These are phyloP conservation scores for Epinephelus malabaricus DNA, from an alignment of 2,797 vertebrate genomes.

Conservation along the genomic window DNA sequence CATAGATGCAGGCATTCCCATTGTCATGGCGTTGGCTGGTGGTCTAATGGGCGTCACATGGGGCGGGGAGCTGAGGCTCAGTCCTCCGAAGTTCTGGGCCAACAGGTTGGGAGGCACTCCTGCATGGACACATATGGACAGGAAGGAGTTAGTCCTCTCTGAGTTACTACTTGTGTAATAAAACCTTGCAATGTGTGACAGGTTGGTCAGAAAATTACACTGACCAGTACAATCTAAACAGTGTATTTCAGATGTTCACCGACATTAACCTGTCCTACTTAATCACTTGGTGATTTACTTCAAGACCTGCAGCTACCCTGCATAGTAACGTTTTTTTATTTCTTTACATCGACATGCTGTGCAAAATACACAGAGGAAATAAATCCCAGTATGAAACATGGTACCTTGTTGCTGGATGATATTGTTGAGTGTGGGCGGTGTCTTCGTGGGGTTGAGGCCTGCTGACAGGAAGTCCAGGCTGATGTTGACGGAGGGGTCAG, in stretches of 20 bases:
- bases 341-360: no score
- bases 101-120: conserved; percentile 92
- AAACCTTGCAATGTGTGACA: no score
- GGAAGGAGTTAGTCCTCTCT: conserved; percentile 7
- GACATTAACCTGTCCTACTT: no score
- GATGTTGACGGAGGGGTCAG: conserved; percentile 98
- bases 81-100: conserved; percentile 92
- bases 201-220: no score
- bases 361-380: no score
- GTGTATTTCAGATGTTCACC: no score
- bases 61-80: conserved; percentile 91
- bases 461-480: conserved; percentile 97
- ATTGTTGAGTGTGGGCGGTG: conserved; percentile 95
- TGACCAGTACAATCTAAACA: no score
- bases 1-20: conserved; percentile 76
- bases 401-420: conserved; percentile 98
- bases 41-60: conserved; percentile 86
- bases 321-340: no score
- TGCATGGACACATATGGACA: conserved; percentile 64
- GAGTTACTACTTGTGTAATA: background rate
- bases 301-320: no score
- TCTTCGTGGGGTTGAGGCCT: conserved; percentile 95
- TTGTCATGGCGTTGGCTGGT: conserved; percentile 78
- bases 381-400: no score
- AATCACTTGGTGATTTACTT: no score